Evolutionary conservation across 2,797 vertebrate genomes (phyloP), one percentile per base, ranked within the genome.

Genomic region (Cetoscarus ocellatus): DNA sequence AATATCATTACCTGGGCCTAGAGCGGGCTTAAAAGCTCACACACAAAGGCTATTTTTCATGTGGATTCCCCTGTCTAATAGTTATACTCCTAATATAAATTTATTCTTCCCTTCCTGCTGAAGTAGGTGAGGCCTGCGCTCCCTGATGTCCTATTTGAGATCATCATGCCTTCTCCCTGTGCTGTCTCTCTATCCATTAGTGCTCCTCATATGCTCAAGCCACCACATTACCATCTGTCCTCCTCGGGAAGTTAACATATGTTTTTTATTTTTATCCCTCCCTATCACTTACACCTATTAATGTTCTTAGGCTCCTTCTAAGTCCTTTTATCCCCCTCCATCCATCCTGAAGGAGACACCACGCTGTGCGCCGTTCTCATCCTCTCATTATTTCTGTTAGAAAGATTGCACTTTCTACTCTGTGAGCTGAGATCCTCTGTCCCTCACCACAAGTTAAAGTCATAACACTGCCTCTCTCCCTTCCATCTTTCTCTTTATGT

Each of bases 381-480:
- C 63, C 72, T 77, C 49, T 82, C 61, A 63, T 70, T 71, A 61
- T 71, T 80, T 67, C 69, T 66, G 73, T 76, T 82, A 70, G 75
- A 85, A 55, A n/a, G 48, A 75, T 62, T n/a, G 53, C 43, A 40
- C 51, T 79, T 62, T 60, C 61, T 56, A 35, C 59, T 40, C 49
- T 5, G 61, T 48, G 52, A 67, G 76, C 64, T 66, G 50, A 60
- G 70, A 70, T 35, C 50, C 74, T 40, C 55, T 43, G 83, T 93
- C 92, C 92, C 92, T 83, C 42, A 90, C 77, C 73, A 68, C 91
- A 88, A 90, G 85, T 94, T 93, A 91, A 91, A 92, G 88, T 89
- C 88, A 92, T 94, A 84, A 92, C 90, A 78, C 79, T 40, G 6
- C 68, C 75, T 75, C 81, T 67, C 76, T 83, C 70, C n/a, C 70